Base-by-base conservation (phyloP, 2,113 vertebrate genomes). In the Sceloporus undulatus region DNA sequence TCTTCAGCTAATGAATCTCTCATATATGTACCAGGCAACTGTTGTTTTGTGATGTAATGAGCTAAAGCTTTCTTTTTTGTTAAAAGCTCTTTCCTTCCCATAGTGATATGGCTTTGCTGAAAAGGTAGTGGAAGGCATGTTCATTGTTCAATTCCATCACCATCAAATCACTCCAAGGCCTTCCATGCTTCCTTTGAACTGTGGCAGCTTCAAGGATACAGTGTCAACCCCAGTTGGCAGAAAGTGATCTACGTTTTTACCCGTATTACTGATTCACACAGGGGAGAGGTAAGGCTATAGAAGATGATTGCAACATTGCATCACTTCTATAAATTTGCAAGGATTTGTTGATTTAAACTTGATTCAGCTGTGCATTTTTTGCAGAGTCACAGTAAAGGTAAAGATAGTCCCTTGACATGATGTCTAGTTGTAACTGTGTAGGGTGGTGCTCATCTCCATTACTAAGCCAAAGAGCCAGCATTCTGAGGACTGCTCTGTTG, bases 81-180 rank as follows among this genome's bases (percentile, higher is more conserved):
- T 59, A n/a, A 25, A 79, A 62, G 0, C 23, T 86, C 71, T 93
- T 13, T 48, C 23, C 3, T 11, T 52, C 75, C 88, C 92, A 73
- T 93, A 99, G 99, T 87, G 99, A 99, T n/a, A n/a, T 65, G 99
- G 99, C 93, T 99, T 99, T 96, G 99, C 99, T 0, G 99, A 99
- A 95, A 99, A 99, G 91, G 99, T 99, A 10, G 99, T 99, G 87
- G 99, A 99, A 93, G 99, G 99, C n/a, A 99, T 99, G 99, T 99
- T 98, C 13, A 98, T 99, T 68, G 91, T 98, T 99, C 91, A 99
- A 98, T 93, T 98, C 98, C 91, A 99, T 99, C 93, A 98, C 97
- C 89, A 98, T 99, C 96, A 99, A 99, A 96, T 87, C 98, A 98
- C 94, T 97, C 99, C 87, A 97, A 97, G 82, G 98, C 99, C 70